Conservation (phyloP, 2,797 vertebrate genomes). For the Neostethus bicornis region DNA sequence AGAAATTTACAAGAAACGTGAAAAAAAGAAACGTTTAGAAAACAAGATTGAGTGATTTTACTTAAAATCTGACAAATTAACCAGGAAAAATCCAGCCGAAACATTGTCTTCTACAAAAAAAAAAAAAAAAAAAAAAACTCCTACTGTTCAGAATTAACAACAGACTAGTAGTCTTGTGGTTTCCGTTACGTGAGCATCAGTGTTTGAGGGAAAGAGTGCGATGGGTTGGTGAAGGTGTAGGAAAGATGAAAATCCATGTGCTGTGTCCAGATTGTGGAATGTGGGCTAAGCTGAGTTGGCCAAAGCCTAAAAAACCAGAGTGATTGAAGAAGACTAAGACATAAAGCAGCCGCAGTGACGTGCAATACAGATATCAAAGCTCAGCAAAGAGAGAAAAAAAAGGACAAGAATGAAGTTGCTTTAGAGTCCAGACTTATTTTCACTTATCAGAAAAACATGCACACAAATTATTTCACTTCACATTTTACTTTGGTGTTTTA, state of each 20-base stretch:
- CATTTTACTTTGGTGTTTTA: background rate
- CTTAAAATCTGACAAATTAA: background rate
- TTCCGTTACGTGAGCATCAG: constrained; percentile 1
- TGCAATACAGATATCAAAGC: constrained; percentile 59
- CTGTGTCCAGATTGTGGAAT: background rate
- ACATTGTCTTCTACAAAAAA: background rate
- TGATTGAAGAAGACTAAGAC: constrained; percentile 76
- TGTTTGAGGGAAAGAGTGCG: constrained; percentile 31
- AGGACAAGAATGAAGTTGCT: constrained; percentile 45
- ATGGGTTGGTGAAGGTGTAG: constrained; percentile 54
- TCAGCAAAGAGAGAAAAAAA: constrained; percentile 30
- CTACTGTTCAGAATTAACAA: constrained; percentile 15
- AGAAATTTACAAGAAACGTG: too few relatives aligned
- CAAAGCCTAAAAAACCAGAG: constrained; percentile 62
- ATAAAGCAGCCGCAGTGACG: constrained; percentile 72
- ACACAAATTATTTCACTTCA: background rate
- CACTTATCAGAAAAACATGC: background rate
- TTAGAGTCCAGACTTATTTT: constrained; percentile 9
- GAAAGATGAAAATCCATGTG: constrained; percentile 43
- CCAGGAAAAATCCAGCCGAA: constrained; percentile 9
- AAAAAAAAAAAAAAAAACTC: too few relatives aligned
- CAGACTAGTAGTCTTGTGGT: constrained; percentile 16
- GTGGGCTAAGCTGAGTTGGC: constrained; percentile 7
- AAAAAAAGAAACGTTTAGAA: too few relatives aligned
- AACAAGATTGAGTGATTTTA: background rate